phyloP scores from a whole-genome alignment of 2,113 vertebrate genomes.

The Melanostigma gelatinosum region DNA sequence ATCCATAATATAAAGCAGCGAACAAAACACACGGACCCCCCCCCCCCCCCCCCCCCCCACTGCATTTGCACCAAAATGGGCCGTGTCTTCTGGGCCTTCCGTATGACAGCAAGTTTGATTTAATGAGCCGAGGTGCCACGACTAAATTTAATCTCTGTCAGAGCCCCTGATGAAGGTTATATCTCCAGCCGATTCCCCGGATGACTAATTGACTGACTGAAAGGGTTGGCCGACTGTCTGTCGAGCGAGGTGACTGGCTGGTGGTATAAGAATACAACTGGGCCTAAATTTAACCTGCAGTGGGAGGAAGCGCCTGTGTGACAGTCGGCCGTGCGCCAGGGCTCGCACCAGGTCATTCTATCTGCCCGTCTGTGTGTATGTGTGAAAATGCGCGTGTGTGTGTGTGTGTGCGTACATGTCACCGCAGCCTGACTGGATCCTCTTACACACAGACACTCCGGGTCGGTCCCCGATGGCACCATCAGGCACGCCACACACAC shows the following conservation, averaged over 20 bases:
- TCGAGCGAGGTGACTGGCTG: constrained; percentile 71
- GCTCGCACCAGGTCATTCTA: constrained; percentile 88
- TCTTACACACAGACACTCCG: constrained; percentile 76
- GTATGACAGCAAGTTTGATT: constrained; percentile 66
- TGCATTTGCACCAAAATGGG: constrained; percentile 48
- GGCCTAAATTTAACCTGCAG: constrained; percentile 91
- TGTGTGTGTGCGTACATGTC: constrained; percentile 69
- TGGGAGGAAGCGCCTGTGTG: constrained; percentile 93
- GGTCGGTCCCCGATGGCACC: constrained; percentile 82
- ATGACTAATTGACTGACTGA: constrained; percentile 75
- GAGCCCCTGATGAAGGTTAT: constrained; percentile 72
- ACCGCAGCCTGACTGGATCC: constrained; percentile 76
- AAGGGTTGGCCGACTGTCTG: constrained; percentile 65
- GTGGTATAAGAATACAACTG: constrained; percentile 89
- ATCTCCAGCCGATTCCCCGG: constrained; percentile 68
- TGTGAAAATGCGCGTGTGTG: constrained; percentile 4
- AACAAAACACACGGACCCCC: constrained; percentile 15
- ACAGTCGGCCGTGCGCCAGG: constrained; percentile 92
- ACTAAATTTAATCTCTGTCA: constrained; percentile 74
- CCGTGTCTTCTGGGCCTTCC: constrained; percentile 45
- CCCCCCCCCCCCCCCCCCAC: neutral
- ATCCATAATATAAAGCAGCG: neutral
- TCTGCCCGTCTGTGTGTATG: constrained; percentile 72
- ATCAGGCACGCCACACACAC: constrained; percentile 73
- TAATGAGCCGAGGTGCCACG: constrained; percentile 69